Evolutionary conservation across 2,888 invertebrate species (phyloP), one percentile per base, ranked within the genome.

Genomic region (Chloroclysta siterata): DNA sequence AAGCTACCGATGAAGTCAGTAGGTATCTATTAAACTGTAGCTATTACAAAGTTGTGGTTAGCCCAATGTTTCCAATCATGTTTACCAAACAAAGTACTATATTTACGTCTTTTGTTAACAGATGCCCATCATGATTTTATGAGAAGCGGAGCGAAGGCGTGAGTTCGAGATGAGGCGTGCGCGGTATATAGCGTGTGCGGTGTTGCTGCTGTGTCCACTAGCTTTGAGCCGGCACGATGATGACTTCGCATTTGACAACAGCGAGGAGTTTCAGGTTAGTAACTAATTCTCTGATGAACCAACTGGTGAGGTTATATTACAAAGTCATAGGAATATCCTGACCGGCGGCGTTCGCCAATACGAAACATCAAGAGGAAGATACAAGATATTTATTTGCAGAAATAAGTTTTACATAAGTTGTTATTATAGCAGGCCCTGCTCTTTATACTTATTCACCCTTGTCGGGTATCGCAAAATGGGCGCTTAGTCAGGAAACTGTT

Each of bases 231-330:
- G 90, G 69, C 89, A 87, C 74, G 93, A 93, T 71, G 93, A 93
- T 73, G 93, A 93, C 86, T 93, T 93, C 79, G 93, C 90, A 46
- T 93, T 93, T 70, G 93, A 93, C 75, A 89, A 87, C 77, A 89
- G 83, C 79, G 93, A 93, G 62, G 93, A 93, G 72, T 88, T 90
- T 67, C 91, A 92, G 89, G 93, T 93, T 75, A 63, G 65, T 63
- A 14, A 29, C 13, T 33, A 14, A 5, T 33, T 46, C 1, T 46
- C 11, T 15, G 44, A 41, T 41, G 3, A 22, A 22, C 22, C 22
- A 22, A 1, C 22, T 22, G 22, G 22, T 22, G 22, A 22, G 22
- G 22, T 22, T 22, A 22, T 1, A 22, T 3, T 22, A 22, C 22
- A 22, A 22, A 22, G 22, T 22, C 3, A 2, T 3, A 22, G 22